A percentile compares a stretch with the other conserved stretches of the same genome.
Evolutionary conservation across 2,888 invertebrate species (phyloP).

Genomic region (Drosophila antonietae): DNA sequence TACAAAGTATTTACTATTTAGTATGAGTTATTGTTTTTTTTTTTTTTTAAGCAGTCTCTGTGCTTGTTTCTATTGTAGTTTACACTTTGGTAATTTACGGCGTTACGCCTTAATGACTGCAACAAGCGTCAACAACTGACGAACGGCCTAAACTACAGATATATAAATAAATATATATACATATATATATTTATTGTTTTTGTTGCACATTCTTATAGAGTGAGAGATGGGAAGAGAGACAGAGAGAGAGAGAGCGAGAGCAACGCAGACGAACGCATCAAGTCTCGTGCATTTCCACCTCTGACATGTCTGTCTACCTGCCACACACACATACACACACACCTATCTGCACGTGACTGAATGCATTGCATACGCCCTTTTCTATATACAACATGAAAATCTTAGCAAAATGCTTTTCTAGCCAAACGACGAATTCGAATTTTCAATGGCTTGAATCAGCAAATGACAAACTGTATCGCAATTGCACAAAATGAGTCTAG

Average conservation of each 20-base stretch:
- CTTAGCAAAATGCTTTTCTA: conserved; percentile 6
- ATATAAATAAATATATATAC: not conserved
- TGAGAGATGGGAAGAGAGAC: not conserved
- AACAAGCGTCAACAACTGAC: conserved; percentile 60
- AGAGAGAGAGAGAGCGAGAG: not conserved
- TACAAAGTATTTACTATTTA: conserved; percentile 37
- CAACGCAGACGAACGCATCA: not conserved
- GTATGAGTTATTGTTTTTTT: conserved; percentile 45
- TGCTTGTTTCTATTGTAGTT: conserved; percentile 38
- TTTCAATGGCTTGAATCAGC: conserved; percentile 4
- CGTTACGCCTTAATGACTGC: conserved; percentile 78
- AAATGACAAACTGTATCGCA: not conserved
- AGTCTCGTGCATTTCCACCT: conserved; percentile 15
- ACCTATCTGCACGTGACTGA: conserved; percentile 33
- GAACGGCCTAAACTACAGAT: conserved; percentile 18
- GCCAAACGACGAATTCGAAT: not conserved
- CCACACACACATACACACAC: conserved; percentile 21
- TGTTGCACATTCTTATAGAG: conserved; percentile 45
- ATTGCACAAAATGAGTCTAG: not conserved
- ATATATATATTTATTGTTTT: conserved; percentile 1
- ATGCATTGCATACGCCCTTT: conserved; percentile 66
- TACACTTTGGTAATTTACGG: conserved; percentile 73
- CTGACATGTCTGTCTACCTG: conserved; percentile 34
- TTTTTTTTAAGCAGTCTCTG: conserved; percentile 28
- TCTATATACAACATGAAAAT: conserved; percentile 22